phyloP scores from a whole-genome alignment of 2,888 invertebrate genomes.

The Calameuta filiformis region DNA sequence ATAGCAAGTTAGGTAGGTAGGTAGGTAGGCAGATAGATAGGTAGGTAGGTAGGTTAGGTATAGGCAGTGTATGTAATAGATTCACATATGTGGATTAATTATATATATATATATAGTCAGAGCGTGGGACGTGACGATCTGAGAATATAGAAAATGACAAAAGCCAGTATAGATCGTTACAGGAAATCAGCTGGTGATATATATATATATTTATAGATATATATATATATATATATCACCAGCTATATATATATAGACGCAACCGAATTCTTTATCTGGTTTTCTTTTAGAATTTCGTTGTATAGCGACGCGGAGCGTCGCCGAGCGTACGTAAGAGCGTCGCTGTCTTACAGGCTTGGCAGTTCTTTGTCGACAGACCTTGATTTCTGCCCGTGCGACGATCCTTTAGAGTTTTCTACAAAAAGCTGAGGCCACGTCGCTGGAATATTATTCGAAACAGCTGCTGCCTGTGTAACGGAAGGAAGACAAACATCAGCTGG shows the following conservation, averaged over 20 bases:
- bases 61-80: background rate
- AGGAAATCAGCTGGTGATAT: background rate
- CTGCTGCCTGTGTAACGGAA: background rate
- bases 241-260: background rate
- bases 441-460: slow-evolving; percentile 3
- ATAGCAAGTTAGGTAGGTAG: background rate
- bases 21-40: background rate
- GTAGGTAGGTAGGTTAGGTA: background rate
- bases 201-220: too few species aligned
- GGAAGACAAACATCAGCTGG: background rate
- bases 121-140: background rate
- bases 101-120: background rate
- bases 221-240: too few species aligned
- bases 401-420: slow-evolving; percentile 28
- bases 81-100: background rate
- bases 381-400: background rate
- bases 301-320: slow-evolving; percentile 31
- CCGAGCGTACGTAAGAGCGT: slow-evolving; percentile 18
- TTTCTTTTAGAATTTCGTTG: background rate
- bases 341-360: slow-evolving; percentile 13
- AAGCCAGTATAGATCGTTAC: background rate
- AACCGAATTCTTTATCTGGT: background rate
- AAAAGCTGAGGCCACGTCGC: background rate
- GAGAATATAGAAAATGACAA: background rate
- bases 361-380: slow-evolving; percentile 36